phyloP scores from a whole-genome alignment of 2,888 invertebrate species.

The Callyntrura sp. region DNA sequence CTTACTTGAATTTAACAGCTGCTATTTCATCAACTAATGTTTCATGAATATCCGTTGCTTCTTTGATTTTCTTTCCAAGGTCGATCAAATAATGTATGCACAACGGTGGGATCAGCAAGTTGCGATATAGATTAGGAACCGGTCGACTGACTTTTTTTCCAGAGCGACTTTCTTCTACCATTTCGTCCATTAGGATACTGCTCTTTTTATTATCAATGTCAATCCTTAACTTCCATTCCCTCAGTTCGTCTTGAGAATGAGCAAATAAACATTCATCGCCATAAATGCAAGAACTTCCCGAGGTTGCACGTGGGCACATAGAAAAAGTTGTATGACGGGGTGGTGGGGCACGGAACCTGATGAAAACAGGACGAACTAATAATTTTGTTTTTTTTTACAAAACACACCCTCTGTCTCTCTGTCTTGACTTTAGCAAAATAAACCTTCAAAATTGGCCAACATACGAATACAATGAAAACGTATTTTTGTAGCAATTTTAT shows the following conservation, averaged over 20 bases:
- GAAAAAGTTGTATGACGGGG: slow-evolving; percentile 80
- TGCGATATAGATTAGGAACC: slow-evolving; percentile 64
- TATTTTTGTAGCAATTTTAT: no score
- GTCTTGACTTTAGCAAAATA: background rate
- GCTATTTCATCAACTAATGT: slow-evolving; percentile 80
- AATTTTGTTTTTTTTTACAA: no score
- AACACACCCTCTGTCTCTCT: no score
- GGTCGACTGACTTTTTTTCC: slow-evolving; percentile 65
- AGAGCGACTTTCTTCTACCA: slow-evolving; percentile 1
- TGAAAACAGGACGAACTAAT: background rate
- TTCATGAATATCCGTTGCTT: slow-evolving; percentile 78
- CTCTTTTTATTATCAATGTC: slow-evolving; percentile 59
- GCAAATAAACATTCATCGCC: slow-evolving; percentile 91
- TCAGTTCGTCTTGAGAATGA: slow-evolving; percentile 90
- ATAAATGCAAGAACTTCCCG: slow-evolving; percentile 87
- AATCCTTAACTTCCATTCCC: slow-evolving; percentile 89
- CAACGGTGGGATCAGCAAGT: slow-evolving; percentile 63
- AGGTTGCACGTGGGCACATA: slow-evolving; percentile 83
- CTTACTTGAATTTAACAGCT: slow-evolving; percentile 80
- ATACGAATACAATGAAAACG: background rate
- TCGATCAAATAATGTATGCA: slow-evolving; percentile 80
- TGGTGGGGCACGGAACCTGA: slow-evolving; percentile 81
- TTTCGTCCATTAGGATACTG: slow-evolving; percentile 1
- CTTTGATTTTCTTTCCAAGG: slow-evolving; percentile 79
- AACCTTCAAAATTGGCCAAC: background rate